These are phyloP conservation scores for Hydrotaea diabolus DNA, from an alignment of 2,888 invertebrate species.

Conservation along the genomic window DNA sequence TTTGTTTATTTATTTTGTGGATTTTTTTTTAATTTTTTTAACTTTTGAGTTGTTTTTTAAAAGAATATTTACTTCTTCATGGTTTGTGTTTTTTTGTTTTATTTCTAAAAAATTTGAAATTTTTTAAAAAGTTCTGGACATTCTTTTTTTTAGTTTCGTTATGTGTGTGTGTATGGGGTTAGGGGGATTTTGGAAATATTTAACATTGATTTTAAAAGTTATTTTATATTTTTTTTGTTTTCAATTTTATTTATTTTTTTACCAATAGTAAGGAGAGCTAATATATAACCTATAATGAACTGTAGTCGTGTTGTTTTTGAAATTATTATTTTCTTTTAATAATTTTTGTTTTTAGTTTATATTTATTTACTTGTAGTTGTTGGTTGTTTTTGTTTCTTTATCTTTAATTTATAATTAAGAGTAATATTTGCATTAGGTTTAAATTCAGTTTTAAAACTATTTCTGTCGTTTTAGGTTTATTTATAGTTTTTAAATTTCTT, in stretches of 20 bases:
- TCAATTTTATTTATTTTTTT: slow-evolving; percentile 31
- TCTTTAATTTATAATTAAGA: slow-evolving; percentile 47
- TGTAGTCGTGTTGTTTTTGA: neutral
- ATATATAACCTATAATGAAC: too few relatives aligned
- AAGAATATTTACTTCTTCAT: slow-evolving; percentile 5
- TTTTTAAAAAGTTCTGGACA: slow-evolving; percentile 41
- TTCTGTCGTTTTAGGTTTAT: neutral
- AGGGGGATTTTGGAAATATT: neutral
- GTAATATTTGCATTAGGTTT: slow-evolving; percentile 46
- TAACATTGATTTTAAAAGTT: slow-evolving; percentile 59
- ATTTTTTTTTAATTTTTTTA: slow-evolving; percentile 24
- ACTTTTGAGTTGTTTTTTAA: slow-evolving; percentile 59
- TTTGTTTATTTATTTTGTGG: neutral
- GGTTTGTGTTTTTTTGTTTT: neutral
- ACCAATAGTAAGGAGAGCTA: slow-evolving; percentile 57
- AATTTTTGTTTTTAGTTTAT: slow-evolving; percentile 27
- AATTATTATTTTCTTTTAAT: neutral
- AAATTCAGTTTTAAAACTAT: slow-evolving; percentile 60
- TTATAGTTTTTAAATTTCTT: slow-evolving; percentile 28
- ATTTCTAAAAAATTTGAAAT: slow-evolving; percentile 55
- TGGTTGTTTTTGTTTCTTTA: slow-evolving; percentile 11
- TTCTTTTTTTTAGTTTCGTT: neutral
- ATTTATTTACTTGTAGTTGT: neutral
- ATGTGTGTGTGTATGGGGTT: neutral
- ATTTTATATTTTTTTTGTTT: slow-evolving; percentile 23